A percentile compares a stretch with the other conserved stretches of the same genome.
These are phyloP conservation scores for Desoria tigrina DNA, from an alignment of 2,888 invertebrate genomes.

Conservation along the genomic window DNA sequence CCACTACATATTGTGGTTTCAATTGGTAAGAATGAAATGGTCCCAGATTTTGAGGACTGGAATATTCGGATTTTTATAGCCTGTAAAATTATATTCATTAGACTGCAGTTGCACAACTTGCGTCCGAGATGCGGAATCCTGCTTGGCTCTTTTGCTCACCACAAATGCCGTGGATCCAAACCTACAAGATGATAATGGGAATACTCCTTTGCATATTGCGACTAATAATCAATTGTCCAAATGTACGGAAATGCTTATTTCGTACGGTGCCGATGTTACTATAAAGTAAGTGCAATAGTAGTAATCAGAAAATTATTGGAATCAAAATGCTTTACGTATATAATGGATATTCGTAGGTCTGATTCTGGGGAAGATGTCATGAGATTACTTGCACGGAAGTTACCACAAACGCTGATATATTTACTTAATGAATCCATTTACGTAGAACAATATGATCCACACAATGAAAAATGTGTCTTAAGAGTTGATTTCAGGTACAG, in stretches of 20 bases:
- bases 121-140: slow-evolving; percentile 40
- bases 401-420: slow-evolving; percentile 36
- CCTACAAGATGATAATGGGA: slow-evolving; percentile 76
- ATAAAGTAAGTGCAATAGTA: slow-evolving; percentile 57
- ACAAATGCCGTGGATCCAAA: slow-evolving; percentile 56
- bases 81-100: slow-evolving; percentile 18
- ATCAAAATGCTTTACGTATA: background rate
- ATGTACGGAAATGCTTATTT: slow-evolving; percentile 80
- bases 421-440: slow-evolving; percentile 37
- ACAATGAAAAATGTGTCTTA: slow-evolving; percentile 42
- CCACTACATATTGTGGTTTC: slow-evolving; percentile 76
- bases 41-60: background rate
- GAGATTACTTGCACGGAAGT: slow-evolving; percentile 25
- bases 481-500: slow-evolving; percentile 42
- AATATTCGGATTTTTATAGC: background rate
- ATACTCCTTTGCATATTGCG: slow-evolving; percentile 81
- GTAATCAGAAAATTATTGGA: background rate
- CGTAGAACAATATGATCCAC: slow-evolving; percentile 41
- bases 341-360: slow-evolving; percentile 28
- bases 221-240: slow-evolving; percentile 81
- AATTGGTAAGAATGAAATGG: slow-evolving; percentile 21
- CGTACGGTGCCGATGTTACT: slow-evolving; percentile 82
- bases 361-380: slow-evolving; percentile 32
- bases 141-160: slow-evolving; percentile 57
- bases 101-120: slow-evolving; percentile 46